Conservation (phyloP, 2,888 invertebrate species). For the Mythimna albipuncta region DNA sequence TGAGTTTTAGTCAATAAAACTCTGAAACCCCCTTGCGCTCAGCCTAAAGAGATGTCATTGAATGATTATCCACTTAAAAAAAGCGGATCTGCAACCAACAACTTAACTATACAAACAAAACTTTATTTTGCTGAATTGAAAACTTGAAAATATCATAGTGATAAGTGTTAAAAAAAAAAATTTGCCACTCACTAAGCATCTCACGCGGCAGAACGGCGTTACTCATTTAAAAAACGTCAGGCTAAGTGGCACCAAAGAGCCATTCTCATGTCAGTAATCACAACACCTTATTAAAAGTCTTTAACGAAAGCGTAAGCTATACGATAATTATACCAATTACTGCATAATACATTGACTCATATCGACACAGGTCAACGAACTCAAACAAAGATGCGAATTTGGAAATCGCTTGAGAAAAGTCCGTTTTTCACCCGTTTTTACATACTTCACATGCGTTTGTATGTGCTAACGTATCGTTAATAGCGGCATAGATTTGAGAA, state of each 20-base stretch:
- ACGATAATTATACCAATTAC: constrained; percentile 52
- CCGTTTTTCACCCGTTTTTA: constrained; percentile 52
- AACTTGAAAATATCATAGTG: neutral
- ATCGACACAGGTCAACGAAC: constrained; percentile 45
- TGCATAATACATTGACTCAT: constrained; percentile 44
- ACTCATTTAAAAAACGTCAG: constrained; percentile 11
- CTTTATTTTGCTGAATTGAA: neutral
- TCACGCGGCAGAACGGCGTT: too few relatives aligned
- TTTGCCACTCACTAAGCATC: constrained; percentile 3
- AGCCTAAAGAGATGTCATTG: too few relatives aligned
- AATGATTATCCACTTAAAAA: too few relatives aligned
- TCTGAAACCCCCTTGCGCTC: too few relatives aligned
- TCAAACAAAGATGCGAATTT: constrained; percentile 67
- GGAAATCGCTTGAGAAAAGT: constrained; percentile 64
- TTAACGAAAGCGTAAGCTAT: constrained; percentile 39
- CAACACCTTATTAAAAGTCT: constrained; percentile 22
- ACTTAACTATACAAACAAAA: too few relatives aligned
- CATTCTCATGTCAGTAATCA: constrained; percentile 37
- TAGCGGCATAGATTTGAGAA: constrained; percentile 70
- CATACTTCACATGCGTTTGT: constrained; percentile 50
- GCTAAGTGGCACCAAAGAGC: neutral
- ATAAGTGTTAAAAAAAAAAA: neutral
- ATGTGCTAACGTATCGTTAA: constrained; percentile 67
- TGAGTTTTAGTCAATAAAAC: too few relatives aligned
- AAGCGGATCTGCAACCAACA: neutral